Base-by-base conservation (phyloP, 2,113 vertebrate species). In the Hippocampus zosterae region DNA sequence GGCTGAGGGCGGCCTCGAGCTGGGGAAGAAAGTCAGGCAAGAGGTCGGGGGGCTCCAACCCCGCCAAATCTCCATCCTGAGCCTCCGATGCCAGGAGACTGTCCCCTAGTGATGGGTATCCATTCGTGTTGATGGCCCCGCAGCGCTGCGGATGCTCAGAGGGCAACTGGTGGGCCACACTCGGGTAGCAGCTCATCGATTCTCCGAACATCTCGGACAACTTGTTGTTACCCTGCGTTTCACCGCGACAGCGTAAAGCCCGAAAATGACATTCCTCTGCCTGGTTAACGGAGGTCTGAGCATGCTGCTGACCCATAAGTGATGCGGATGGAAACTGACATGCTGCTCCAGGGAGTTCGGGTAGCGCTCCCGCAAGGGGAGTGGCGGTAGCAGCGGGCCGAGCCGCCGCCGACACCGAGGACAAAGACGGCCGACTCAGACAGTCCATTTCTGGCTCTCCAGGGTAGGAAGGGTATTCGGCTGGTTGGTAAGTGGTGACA, bases 21-120 rank as follows among this genome's bases (percentile, higher is more conserved):
- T 97, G 95, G 2, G 95, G 95, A 73, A 98, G 89, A 3, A 99
- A 92, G 80, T 96, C 96, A 66, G 93, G 96, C 76, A 98, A 91
- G 57, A 98, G 94, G 81, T 96, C 93, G 50, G 95, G 94, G 0
- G 95, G 92, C 67, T 94, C 95, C 73, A 99, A 91, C 70, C 90
- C 93, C 50, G 93, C 94, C 83, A 99, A 94, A 3, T 93, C 92
- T 80, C 92, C 93, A 57, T 78, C 88, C 11, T 95, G 95, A 81
- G 91, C 89, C 16, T 92, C 93, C 1, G 95, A 92, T 77, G 93
- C 92, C 87, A 96, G 90, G 73, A 96, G 90, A 74, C 88, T 91
- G 37, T 97, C 95, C 82, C 94, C 93, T 81, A 97, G 88, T 65
- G 91, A 92, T 27, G 93, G 92, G 88, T 95, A 97, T 80, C 95